Percentiles rank a stretch among this genome's conserved stretches.
These are phyloP conservation scores for Leucozona laternaria DNA, from an alignment of 2,888 invertebrate species.

Conservation along the genomic window DNA sequence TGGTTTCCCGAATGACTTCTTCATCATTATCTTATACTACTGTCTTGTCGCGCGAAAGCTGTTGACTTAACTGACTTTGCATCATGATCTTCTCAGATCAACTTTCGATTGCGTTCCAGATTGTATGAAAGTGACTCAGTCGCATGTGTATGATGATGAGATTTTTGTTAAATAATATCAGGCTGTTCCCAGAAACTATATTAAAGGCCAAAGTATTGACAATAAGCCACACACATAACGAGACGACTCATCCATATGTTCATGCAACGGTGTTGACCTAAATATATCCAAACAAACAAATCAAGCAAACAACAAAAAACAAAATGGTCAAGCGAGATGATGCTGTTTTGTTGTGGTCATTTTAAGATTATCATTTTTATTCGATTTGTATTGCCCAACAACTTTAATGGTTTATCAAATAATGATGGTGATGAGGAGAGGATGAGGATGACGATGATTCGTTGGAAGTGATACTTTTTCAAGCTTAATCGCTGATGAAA, in stretches of 20 bases:
- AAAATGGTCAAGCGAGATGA: neutral
- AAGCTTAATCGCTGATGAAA: constrained; percentile 11
- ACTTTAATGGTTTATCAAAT: constrained; percentile 28
- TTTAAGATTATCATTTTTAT: constrained; percentile 44
- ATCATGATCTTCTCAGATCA: constrained; percentile 4
- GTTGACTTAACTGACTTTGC: constrained; percentile 37
- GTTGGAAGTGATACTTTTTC: constrained; percentile 19
- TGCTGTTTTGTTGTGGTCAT: constrained; percentile 33
- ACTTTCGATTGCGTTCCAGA: constrained; percentile 61
- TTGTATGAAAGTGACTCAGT: constrained; percentile 29
- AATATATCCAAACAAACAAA: neutral
- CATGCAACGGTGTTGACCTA: constrained; percentile 22
- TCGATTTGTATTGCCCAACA: constrained; percentile 38
- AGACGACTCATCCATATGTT: constrained; percentile 4
- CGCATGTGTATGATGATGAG: neutral
- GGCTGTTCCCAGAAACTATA: neutral
- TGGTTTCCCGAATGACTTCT: neutral
- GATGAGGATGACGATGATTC: constrained; percentile 9
- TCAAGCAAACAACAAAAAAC: neutral
- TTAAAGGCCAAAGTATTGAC: constrained; percentile 1
- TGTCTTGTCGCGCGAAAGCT: constrained; percentile 43
- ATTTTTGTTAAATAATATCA: constrained; percentile 31
- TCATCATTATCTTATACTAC: constrained; percentile 6
- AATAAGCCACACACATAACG: constrained; percentile 11
- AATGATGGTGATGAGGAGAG: neutral